Evolutionary conservation across 2,113 vertebrate genomes (phyloP).

Genomic region (Neolamprologus caudopunctatus): DNA sequence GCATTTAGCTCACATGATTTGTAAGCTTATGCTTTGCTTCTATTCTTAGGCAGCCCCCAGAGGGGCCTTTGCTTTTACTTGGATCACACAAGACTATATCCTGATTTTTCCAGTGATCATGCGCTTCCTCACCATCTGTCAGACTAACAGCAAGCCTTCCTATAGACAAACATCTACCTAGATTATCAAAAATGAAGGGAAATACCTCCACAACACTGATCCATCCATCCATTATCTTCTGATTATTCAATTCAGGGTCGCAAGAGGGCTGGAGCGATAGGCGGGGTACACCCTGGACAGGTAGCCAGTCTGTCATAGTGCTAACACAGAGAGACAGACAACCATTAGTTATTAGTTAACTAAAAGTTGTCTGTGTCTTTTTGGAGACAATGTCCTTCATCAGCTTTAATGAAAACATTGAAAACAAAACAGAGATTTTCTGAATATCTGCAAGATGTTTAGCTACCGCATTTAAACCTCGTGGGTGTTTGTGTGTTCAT

Average conservation of each 20-base stretch:
- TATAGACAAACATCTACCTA: not conserved
- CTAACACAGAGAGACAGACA: not conserved
- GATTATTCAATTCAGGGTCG: not conserved
- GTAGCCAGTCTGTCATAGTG: not conserved
- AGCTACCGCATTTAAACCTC: not conserved
- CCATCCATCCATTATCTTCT: not conserved
- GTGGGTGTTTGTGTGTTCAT: not conserved
- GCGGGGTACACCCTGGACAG: not conserved
- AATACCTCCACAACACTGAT: not conserved
- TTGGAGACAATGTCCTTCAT: not conserved
- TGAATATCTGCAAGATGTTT: not conserved
- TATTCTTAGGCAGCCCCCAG: constrained; percentile 37
- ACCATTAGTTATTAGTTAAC: not conserved
- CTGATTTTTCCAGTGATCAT: constrained; percentile 54
- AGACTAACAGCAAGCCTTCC: constrained; percentile 23
- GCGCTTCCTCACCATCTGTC: constrained; percentile 12
- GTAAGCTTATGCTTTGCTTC: constrained; percentile 31
- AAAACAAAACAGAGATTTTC: not conserved
- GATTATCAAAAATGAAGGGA: not conserved
- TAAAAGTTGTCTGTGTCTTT: not conserved
- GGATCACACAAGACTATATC: constrained; percentile 48
- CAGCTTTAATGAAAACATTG: not conserved
- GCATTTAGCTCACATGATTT: constrained; percentile 31
- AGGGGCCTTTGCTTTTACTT: constrained; percentile 26
- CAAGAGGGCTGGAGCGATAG: not conserved